Conservation (phyloP, 2,113 vertebrate genomes). For the Gavia stellata region DNA sequence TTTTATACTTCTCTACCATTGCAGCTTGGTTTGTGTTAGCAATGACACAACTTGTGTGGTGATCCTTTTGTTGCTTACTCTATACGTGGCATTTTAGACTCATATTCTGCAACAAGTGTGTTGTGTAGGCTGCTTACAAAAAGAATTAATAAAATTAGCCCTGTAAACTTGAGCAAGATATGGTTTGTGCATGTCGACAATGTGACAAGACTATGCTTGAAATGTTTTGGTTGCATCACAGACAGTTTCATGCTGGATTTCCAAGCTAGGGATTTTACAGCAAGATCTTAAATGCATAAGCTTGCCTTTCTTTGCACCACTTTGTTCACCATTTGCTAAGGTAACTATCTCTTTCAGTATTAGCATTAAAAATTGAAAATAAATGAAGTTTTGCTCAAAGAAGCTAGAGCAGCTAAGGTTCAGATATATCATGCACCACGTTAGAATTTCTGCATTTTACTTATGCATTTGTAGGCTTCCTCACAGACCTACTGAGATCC, state of each 20-base stretch:
- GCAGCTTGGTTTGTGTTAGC: neutral
- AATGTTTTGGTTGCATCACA: neutral
- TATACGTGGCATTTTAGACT: neutral
- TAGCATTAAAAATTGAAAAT: conserved; percentile 20
- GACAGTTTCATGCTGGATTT: neutral
- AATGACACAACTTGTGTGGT: neutral
- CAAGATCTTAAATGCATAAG: neutral
- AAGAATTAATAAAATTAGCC: neutral
- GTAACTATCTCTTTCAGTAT: neutral
- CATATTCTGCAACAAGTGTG: neutral
- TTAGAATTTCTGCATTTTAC: neutral
- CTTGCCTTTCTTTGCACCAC: neutral
- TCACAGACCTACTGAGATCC: neutral
- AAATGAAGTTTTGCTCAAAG: neutral
- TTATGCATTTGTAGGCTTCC: neutral
- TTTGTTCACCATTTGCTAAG: neutral
- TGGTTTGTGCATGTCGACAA: neutral
- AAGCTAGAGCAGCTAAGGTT: neutral
- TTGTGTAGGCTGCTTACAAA: neutral
- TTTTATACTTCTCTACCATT: neutral
- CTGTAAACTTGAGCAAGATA: neutral
- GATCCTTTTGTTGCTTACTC: neutral
- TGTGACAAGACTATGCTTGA: neutral
- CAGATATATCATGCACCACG: neutral
- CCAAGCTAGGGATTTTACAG: neutral